These are phyloP conservation scores for Solenopsis invicta DNA, from an alignment of 1,140 invertebrate species.

Conservation along the genomic window DNA sequence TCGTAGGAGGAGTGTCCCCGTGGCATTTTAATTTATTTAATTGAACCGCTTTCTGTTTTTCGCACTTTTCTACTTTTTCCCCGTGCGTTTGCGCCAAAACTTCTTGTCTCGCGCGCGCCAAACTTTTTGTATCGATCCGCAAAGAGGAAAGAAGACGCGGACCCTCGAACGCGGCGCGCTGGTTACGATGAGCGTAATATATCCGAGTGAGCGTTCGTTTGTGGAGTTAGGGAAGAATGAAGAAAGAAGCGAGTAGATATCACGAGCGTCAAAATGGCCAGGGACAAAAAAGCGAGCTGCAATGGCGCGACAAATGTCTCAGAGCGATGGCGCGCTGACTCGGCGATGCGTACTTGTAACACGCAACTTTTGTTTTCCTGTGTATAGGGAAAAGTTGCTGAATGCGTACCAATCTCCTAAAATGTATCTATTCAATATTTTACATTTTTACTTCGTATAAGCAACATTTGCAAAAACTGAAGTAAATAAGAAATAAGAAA, in stretches of 20 bases:
- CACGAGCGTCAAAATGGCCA: conserved; percentile 36
- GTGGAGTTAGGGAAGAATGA: conserved; percentile 41
- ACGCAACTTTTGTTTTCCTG: conserved; percentile 19
- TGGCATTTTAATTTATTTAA: conserved; percentile 70
- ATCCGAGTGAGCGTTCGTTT: conserved; percentile 56
- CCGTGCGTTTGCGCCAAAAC: conserved; percentile 16
- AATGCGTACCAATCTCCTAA: too few relatives aligned
- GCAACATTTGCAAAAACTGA: too few relatives aligned
- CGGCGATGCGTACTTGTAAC: not conserved
- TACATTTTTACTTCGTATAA: too few relatives aligned
- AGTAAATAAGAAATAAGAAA: too few relatives aligned
- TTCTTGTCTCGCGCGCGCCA: conserved; percentile 26
- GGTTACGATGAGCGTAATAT: conserved; percentile 53
- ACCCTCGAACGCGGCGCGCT: not conserved
- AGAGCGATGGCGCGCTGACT: conserved; percentile 30
- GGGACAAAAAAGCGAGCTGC: conserved; percentile 12
- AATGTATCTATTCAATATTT: too few relatives aligned
- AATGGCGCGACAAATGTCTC: conserved; percentile 33
- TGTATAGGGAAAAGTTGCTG: not conserved
- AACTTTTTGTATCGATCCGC: conserved; percentile 46
- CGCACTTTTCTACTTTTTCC: not conserved
- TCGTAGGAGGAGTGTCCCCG: not conserved
- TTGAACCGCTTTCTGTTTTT: conserved; percentile 51
- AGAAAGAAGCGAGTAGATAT: conserved; percentile 43
- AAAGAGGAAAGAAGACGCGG: not conserved